A percentile compares a stretch with the other conserved stretches of the same genome.
Evolutionary conservation across 2,888 invertebrate genomes (phyloP).

Genomic region (Leucoma salicis): DNA sequence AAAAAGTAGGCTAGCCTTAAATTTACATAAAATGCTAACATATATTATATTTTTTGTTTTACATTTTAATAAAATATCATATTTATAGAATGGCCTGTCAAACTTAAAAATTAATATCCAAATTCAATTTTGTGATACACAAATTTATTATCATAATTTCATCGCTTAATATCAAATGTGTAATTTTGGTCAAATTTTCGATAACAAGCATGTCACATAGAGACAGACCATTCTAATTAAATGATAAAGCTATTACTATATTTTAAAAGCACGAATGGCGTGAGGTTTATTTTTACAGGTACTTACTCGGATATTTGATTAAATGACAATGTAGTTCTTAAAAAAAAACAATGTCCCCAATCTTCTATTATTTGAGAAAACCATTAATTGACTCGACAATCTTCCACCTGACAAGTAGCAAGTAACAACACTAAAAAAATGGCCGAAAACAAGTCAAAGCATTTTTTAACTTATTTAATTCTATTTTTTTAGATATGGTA

Average conservation of each 20-base stretch:
- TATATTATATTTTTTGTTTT: conserved; percentile 43
- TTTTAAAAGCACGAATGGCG: conserved; percentile 74
- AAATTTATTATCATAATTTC: background rate
- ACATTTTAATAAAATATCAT: conserved; percentile 30
- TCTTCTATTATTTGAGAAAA: too few species aligned
- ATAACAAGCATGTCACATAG: background rate
- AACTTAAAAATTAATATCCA: conserved; percentile 3
- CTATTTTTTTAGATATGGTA: too few species aligned
- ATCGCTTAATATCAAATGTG: background rate
- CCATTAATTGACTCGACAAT: too few species aligned
- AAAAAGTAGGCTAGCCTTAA: conserved; percentile 43
- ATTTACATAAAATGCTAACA: conserved; percentile 48
- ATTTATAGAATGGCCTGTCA: conserved; percentile 28
- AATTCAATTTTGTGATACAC: background rate
- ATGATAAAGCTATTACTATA: conserved; percentile 35
- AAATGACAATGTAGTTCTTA: too few species aligned
- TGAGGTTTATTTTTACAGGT: conserved; percentile 29
- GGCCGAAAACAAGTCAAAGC: too few species aligned
- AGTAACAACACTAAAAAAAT: too few species aligned
- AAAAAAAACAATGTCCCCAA: too few species aligned
- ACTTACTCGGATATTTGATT: conserved; percentile 1
- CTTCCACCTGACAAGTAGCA: too few species aligned
- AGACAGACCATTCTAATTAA: conserved; percentile 30
- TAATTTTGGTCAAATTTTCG: background rate
- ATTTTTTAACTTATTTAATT: too few species aligned